phyloP scores from a whole-genome alignment of 2,113 vertebrate genomes.

The Mastomys coucha region DNA sequence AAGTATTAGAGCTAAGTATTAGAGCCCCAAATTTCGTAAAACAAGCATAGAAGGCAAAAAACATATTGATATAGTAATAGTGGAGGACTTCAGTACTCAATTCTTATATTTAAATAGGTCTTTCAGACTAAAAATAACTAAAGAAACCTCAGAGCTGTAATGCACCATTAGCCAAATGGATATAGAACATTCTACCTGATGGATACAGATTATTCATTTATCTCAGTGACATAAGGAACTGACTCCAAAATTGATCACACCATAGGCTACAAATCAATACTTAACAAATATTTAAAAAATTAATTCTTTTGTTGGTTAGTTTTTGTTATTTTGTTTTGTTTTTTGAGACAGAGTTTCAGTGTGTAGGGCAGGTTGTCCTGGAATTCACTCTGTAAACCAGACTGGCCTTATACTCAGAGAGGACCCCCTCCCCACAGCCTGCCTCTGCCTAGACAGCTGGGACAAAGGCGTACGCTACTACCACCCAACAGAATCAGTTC shows the following conservation, averaged over 20 bases:
- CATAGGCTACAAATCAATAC: background rate
- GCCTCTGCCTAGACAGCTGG: background rate
- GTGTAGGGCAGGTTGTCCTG: background rate
- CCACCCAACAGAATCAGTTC: background rate
- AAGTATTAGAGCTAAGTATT: background rate
- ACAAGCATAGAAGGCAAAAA: background rate
- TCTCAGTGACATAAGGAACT: background rate
- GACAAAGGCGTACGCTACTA: background rate
- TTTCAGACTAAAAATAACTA: background rate
- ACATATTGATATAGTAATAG: background rate
- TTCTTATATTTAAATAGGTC: background rate
- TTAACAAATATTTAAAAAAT: background rate
- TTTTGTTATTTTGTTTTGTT: background rate
- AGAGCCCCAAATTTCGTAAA: background rate
- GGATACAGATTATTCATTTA: background rate
- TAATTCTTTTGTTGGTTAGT: background rate
- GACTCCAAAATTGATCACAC: background rate
- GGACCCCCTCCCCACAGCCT: background rate
- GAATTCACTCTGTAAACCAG: background rate
- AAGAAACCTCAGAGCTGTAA: background rate
- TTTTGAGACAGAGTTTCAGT: background rate
- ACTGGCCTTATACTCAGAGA: background rate
- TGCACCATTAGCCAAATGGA: background rate
- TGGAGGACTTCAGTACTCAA: background rate
- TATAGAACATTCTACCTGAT: background rate